Evolutionary conservation across 2,888 invertebrate species (phyloP).

Genomic region (Ennomos quercinarius): DNA sequence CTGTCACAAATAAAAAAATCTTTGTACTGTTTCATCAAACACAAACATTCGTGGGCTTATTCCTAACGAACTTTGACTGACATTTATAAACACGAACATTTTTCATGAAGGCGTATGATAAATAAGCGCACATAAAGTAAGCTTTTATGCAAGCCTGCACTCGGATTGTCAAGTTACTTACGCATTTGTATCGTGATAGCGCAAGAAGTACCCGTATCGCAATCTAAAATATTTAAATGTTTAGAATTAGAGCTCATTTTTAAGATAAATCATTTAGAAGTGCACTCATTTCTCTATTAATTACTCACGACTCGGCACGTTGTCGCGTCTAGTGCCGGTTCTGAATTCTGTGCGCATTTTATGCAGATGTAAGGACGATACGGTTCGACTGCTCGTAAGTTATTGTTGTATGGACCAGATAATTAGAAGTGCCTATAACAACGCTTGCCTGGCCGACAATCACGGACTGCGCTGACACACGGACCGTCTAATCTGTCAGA

Average conservation of each 20-base stretch:
- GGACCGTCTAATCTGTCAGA: slow-evolving; percentile 72
- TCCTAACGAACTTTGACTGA: slow-evolving; percentile 21
- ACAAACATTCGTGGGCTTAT: not conserved
- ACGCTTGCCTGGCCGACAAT: slow-evolving; percentile 68
- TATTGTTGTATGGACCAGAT: slow-evolving; percentile 49
- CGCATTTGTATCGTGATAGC: slow-evolving; percentile 83
- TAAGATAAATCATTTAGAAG: slow-evolving; percentile 21
- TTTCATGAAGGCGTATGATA: slow-evolving; percentile 23
- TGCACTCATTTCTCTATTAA: slow-evolving; percentile 38
- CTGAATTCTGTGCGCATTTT: slow-evolving; percentile 73
- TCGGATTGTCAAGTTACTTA: slow-evolving; percentile 68
- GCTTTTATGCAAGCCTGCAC: slow-evolving; percentile 47
- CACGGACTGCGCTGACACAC: slow-evolving; percentile 75
- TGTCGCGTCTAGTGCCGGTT: slow-evolving; percentile 74
- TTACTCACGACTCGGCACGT: slow-evolving; percentile 80
- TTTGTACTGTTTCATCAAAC: slow-evolving; percentile 6
- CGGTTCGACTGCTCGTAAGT: slow-evolving; percentile 39
- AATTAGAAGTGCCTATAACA: slow-evolving; percentile 62
- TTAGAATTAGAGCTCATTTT: slow-evolving; percentile 56
- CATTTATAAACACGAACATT: slow-evolving; percentile 21
- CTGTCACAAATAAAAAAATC: slow-evolving; percentile 72
- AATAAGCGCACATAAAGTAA: slow-evolving; percentile 53
- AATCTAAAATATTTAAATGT: slow-evolving; percentile 79
- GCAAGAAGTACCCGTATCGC: slow-evolving; percentile 82
- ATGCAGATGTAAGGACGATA: slow-evolving; percentile 43